Evolutionary conservation across 2,797 vertebrate species (phyloP).

Genomic region (Manis crassicaudata): DNA sequence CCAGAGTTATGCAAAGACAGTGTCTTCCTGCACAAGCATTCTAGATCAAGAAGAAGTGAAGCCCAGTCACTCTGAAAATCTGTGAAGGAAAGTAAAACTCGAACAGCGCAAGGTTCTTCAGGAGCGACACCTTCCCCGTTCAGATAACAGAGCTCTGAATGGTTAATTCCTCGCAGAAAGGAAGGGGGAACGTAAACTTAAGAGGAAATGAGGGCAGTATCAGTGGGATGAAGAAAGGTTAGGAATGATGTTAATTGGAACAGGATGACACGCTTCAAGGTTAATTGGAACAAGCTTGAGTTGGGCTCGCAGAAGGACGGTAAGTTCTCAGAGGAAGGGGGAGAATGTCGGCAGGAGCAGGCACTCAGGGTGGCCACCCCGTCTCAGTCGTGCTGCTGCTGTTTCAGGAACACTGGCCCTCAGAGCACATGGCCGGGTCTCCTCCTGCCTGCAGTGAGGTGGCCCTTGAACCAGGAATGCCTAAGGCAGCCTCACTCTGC

Average conservation of each 20-base stretch:
- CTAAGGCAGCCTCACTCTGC: neutral
- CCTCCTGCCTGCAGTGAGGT: neutral
- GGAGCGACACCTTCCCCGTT: neutral
- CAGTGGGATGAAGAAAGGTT: neutral
- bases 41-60: neutral
- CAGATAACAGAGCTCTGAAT: neutral
- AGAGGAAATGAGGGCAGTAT: neutral
- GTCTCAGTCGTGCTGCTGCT: fast-evolving
- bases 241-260: neutral
- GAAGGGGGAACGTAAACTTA: neutral
- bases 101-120: fast-evolving
- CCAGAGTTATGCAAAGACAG: neutral
- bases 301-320: neutral
- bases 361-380: fast-evolving
- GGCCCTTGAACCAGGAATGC: neutral
- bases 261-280: neutral
- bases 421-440: neutral
- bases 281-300: neutral
- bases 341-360: neutral
- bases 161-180: neutral
- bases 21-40: neutral
- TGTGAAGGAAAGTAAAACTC: neutral
- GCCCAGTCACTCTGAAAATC: neutral
- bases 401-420: neutral
- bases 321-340: neutral